Base-by-base conservation (phyloP, 1,140 invertebrate genomes). In the Neelides sp. region DNA sequence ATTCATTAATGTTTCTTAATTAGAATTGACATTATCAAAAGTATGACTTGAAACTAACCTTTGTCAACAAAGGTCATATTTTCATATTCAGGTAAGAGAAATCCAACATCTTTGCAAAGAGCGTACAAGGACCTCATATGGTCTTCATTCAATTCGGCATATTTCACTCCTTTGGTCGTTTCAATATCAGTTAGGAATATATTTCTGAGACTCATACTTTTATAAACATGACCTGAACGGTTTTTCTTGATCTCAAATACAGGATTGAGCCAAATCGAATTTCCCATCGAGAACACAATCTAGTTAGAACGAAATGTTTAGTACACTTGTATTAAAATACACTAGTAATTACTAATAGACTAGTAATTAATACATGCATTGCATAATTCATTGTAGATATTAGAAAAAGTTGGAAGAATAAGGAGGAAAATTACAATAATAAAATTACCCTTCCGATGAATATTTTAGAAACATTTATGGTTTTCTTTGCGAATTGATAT, bases 251-350 rank as follows among this genome's bases (percentile, higher is more conserved):
- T 36, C 3, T 44, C 42, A 7, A 45, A 23, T n/a, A 52, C 27
- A n/a, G 27, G 41, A 43, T 52, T 35, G 1, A 45, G 32, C 50
- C 41, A 52, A 5, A 52, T 30, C 20, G 26, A 24, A 8, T 45
- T 35, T 5, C 24, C 22, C 3, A 50, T 35, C 1, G 39, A 28
- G 8, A 46, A 44, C 10, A 19, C n/a, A 12, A 50, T 50, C 49
- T 50, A 23, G 8, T 34, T 34, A 15, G 15, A 15, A 10, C 15
- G 8, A 34, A 34, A 34, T 15, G 15, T 15, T 34, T 34, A 34
- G 30, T 34, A 10, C 8, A 34, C 8, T 8, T 8, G 8, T 34
- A 34, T 34, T 10, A 34, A 15, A 34, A 34, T 10, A 34, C 8
- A 8, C 30, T 34, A 34, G 8, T 34, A 8, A 8, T 10, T 10